Evolutionary conservation across 2,113 vertebrate genomes (phyloP).

Genomic region (Scomber colias): DNA sequence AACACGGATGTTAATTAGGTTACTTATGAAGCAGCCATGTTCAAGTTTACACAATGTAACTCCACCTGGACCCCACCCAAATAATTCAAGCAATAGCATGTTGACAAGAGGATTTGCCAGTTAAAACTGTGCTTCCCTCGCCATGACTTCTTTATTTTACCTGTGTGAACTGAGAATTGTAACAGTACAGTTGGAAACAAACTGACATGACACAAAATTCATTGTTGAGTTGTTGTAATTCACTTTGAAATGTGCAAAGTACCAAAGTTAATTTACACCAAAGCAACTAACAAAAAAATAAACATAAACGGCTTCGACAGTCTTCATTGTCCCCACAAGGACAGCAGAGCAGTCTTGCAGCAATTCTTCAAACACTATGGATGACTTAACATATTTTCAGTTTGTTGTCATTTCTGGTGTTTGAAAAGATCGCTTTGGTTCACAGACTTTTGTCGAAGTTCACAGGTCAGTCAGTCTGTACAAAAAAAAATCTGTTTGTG

Average conservation of each 20-base stretch:
- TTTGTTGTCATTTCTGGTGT: conserved; percentile 36
- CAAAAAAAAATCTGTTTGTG: background rate
- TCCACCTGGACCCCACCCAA: conserved; percentile 44
- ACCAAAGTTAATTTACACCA: conserved; percentile 63
- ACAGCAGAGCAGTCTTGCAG: background rate
- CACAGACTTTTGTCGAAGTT: conserved; percentile 12
- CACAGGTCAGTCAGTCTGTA: conserved; percentile 9
- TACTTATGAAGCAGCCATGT: background rate
- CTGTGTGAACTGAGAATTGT: background rate
- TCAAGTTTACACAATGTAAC: conserved; percentile 50
- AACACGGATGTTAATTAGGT: conserved; percentile 14
- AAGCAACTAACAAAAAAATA: conserved; percentile 53
- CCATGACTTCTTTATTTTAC: background rate
- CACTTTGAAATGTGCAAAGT: conserved; percentile 58
- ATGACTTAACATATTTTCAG: conserved; percentile 12
- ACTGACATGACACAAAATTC: conserved; percentile 5
- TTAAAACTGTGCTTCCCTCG: background rate
- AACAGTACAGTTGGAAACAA: background rate
- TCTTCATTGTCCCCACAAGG: conserved; percentile 3
- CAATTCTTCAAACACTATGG: conserved; percentile 10
- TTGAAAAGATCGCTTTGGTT: conserved; percentile 37
- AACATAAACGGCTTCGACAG: conserved; percentile 30
- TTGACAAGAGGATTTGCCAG: background rate
- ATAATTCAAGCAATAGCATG: conserved; percentile 22
- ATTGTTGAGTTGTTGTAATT: conserved; percentile 25